Conservation (phyloP, 1,140 invertebrate species). For the Andricus grossulariae region DNA sequence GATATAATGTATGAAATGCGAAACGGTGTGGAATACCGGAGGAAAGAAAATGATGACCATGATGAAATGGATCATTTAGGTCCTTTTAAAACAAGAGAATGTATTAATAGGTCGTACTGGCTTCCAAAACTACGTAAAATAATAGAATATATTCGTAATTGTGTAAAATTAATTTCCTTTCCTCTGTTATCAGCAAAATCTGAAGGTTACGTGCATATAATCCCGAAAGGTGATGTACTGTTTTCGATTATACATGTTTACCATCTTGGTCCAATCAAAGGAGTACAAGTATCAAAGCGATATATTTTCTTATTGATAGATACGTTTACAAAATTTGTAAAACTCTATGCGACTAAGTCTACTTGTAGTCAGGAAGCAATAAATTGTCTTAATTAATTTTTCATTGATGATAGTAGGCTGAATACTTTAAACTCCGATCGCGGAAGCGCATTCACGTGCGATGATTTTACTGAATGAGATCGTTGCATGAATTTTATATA, state of each 20-base stretch:
- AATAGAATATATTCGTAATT: constrained; percentile 30
- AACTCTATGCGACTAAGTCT: no score
- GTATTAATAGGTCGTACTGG: constrained; percentile 38
- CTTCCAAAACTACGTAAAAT: constrained; percentile 25
- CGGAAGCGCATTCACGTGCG: no score
- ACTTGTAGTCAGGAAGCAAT: no score
- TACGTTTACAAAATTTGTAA: no score
- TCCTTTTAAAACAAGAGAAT: no score
- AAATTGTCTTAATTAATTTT: no score
- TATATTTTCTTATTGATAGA: no score
- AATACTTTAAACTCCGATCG: no score
- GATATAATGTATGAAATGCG: not conserved
- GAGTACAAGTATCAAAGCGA: no score
- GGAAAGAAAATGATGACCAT: not conserved
- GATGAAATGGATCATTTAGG: constrained; percentile 34
- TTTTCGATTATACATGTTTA: constrained; percentile 33
- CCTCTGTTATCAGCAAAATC: constrained; percentile 28
- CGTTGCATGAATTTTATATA: no score
- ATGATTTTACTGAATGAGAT: no score
- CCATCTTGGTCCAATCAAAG: constrained; percentile 37
- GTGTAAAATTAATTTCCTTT: constrained; percentile 34
- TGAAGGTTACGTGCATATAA: constrained; percentile 18
- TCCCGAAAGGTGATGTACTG: constrained; percentile 34
- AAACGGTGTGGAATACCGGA: not conserved
- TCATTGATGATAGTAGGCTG: no score